Percentiles rank a stretch among this genome's conserved stretches.
Conservation (phyloP, 2,113 vertebrate genomes). For the Hippotragus niger region DNA sequence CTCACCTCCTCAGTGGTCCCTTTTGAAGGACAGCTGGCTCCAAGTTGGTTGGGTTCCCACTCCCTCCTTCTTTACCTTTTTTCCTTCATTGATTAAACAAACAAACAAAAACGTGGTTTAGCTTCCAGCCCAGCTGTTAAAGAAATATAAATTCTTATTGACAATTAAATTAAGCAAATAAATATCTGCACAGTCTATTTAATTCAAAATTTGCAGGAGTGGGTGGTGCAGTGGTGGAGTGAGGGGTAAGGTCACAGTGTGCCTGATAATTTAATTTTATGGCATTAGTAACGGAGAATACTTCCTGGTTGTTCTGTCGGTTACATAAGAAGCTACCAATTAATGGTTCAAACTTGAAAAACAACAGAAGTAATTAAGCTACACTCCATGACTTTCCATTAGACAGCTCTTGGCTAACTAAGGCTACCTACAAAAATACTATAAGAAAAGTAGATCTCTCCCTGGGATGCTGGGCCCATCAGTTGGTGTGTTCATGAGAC, state of each 20-base stretch:
- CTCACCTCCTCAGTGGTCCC: conserved; percentile 37
- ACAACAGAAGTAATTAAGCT: neutral
- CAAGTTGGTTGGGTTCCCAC: neutral
- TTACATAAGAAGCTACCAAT: conserved; percentile 55
- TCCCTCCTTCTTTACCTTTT: neutral
- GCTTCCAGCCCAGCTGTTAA: conserved; percentile 63
- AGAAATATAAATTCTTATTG: conserved; percentile 56
- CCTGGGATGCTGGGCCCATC: neutral
- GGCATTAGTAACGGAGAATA: neutral
- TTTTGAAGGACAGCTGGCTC: conserved; percentile 59
- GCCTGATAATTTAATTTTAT: conserved; percentile 42
- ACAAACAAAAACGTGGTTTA: conserved; percentile 21
- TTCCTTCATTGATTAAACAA: neutral
- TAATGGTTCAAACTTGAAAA: conserved; percentile 55
- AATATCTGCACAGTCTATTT: conserved; percentile 65
- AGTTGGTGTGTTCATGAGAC: neutral
- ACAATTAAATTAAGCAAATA: conserved; percentile 62
- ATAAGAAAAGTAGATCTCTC: neutral
- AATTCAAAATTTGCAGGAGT: conserved; percentile 60
- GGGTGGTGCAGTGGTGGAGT: neutral
- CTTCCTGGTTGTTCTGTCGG: conserved; percentile 31
- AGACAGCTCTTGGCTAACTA: neutral
- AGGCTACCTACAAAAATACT: neutral
- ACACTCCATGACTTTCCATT: neutral
- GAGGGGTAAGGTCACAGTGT: neutral